Conservation (phyloP, 2,113 vertebrate species). For the Thalassarche chlororhynchos region DNA sequence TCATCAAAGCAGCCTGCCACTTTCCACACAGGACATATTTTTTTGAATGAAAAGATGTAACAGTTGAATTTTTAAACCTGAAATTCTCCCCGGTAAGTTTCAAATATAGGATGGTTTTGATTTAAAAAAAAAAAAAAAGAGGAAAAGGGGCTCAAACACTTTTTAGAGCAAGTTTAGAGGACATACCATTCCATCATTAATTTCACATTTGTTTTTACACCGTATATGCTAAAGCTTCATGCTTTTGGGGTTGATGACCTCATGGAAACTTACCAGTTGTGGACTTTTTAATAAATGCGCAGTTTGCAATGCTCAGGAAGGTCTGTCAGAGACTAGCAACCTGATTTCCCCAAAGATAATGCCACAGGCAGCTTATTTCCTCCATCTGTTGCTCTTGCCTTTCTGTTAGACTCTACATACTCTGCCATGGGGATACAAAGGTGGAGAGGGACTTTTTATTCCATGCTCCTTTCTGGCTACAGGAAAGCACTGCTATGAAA, state of each 20-base stretch:
- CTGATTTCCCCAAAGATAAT: conserved; percentile 2
- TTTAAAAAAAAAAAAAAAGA: not conserved
- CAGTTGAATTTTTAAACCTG: not conserved
- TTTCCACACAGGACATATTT: not conserved
- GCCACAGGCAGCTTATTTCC: not conserved
- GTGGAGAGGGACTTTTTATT: not conserved
- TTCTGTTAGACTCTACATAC: not conserved
- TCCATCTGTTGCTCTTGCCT: not conserved
- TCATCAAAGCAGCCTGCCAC: not conserved
- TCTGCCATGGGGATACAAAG: not conserved
- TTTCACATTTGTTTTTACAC: not conserved
- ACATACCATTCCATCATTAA: not conserved
- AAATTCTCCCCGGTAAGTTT: not conserved
- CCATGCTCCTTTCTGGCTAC: not conserved
- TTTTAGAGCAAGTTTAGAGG: not conserved
- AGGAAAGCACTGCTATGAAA: not conserved
- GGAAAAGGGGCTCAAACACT: not conserved
- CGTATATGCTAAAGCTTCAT: not conserved
- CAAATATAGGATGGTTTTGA: not conserved
- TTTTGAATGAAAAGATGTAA: not conserved
- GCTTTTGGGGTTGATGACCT: not conserved
- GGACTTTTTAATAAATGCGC: not conserved
- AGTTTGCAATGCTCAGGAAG: not conserved
- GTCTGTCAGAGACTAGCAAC: not conserved
- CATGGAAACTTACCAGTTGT: not conserved